Evolutionary conservation across 2,888 invertebrate species (phyloP), one percentile per base, ranked within the genome.

Genomic region (Oscheius myriophilus): DNA sequence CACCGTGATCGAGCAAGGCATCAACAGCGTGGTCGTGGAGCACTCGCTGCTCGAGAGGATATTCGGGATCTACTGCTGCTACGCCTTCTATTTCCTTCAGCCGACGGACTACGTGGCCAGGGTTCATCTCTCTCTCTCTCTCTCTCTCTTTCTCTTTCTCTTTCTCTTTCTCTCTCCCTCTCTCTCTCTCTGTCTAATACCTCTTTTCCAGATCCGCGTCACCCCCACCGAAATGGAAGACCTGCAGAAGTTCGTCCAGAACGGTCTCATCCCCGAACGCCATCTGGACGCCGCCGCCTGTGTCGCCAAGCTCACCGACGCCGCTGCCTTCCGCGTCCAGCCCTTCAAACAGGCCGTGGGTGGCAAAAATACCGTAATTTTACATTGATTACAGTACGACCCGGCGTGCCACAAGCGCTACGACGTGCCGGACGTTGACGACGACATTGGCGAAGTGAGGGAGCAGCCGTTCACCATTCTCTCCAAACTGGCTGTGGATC

Each of bases 51-150:
- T 73, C 70, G 73, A 78, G 49, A 61, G 78, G 16, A 51, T 78
- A 14, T 80, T 76, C 59, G 80, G 80, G n/a, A 62, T 80, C 3
- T 80, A 76, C 55, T 49, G 49, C 11, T 62, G 65, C 46, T 80
- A 78, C 64, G 66, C 76, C 0, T 53, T 78, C 21, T 80, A 71
- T 57, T 71, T 69, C 63, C 51, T 75, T 11, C 80, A 80, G 54
- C 75, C 76, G 14, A 42, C 12, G 0, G 80, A 80, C 53, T 73
- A 76, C 46, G 53, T 72, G 6, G 70, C 72, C 12, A 71, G 72
- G 63, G 79, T 75, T 42, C 21, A 23, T 12, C 45, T 33, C 33
- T 33, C 33, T 33, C 33, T 33, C 33, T 33, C 33, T 33, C 33
- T 33, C 33, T 33, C 33, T 33, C 33, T 33, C 33, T 33, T 9